Evolutionary conservation across 1,140 invertebrate genomes (phyloP).

Genomic region (Ceratina japonica): DNA sequence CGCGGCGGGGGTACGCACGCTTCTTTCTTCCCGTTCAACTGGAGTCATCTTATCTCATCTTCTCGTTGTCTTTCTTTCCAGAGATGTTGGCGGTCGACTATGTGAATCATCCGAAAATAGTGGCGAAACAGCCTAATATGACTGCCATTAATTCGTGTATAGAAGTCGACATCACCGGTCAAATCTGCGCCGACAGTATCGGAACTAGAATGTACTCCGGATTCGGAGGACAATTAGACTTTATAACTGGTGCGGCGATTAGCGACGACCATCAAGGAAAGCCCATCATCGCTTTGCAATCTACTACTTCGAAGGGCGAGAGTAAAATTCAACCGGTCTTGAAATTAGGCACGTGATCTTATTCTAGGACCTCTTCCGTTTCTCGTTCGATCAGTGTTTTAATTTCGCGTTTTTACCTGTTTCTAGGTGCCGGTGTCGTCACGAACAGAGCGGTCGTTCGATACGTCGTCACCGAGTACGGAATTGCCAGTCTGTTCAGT

Average conservation of each 20-base stretch:
- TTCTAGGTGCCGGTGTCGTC: conserved; percentile 93
- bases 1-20: background rate
- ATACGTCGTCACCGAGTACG: conserved; percentile 96
- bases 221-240: conserved; percentile 97
- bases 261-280: conserved; percentile 93
- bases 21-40: background rate
- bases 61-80: conserved; percentile 69
- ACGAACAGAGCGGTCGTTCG: conserved; percentile 95
- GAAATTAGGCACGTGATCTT: conserved; percentile 84
- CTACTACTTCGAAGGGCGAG: conserved; percentile 90
- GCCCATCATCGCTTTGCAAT: conserved; percentile 95
- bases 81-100: conserved; percentile 93
- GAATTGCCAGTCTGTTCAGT: conserved; percentile 96
- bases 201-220: conserved; percentile 95
- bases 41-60: background rate
- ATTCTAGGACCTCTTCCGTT: background rate
- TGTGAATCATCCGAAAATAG: conserved; percentile 90
- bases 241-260: conserved; percentile 95
- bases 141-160: conserved; percentile 98
- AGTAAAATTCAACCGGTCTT: conserved; percentile 93
- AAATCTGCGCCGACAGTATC: conserved; percentile 95
- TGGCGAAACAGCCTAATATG: conserved; percentile 92
- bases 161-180: conserved; percentile 97
- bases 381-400: background rate
- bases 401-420: background rate